Conservation (phyloP, 2,797 vertebrate species). For the Ptychadena robeensis region DNA sequence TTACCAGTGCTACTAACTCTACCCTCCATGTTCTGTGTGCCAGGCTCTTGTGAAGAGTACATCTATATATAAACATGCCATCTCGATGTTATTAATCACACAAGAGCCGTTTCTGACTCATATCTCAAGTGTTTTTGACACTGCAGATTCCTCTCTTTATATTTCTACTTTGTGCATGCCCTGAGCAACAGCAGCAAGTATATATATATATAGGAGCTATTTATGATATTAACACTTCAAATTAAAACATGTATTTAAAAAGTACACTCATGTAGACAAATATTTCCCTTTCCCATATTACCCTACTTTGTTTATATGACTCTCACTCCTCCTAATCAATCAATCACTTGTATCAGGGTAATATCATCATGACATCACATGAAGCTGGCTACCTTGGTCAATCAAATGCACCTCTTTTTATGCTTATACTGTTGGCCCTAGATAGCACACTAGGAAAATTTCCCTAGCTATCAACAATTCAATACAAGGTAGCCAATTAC, state of each 20-base stretch:
- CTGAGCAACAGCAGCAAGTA: neutral
- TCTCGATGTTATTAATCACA: neutral
- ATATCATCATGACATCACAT: too few species aligned
- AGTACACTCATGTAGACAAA: too few species aligned
- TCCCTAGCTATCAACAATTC: too few species aligned
- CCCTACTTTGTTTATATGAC: neutral
- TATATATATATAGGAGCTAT: neutral
- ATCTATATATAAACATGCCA: conserved; percentile 7
- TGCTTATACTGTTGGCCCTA: too few species aligned
- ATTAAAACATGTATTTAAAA: neutral
- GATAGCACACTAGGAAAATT: too few species aligned
- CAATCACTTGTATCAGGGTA: too few species aligned
- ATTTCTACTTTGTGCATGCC: neutral
- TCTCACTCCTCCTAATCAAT: too few species aligned
- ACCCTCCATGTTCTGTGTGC: neutral
- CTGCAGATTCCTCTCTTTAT: neutral
- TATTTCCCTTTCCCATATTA: neutral
- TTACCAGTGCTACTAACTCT: neutral
- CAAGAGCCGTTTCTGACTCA: conserved; percentile 2
- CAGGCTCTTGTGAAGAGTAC: neutral
- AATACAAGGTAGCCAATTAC: too few species aligned
- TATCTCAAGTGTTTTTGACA: neutral
- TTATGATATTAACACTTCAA: neutral
- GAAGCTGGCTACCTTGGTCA: too few species aligned
- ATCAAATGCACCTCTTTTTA: too few species aligned